phyloP scores from a whole-genome alignment of 2,113 vertebrate species.

The Odocoileus virginianus region DNA sequence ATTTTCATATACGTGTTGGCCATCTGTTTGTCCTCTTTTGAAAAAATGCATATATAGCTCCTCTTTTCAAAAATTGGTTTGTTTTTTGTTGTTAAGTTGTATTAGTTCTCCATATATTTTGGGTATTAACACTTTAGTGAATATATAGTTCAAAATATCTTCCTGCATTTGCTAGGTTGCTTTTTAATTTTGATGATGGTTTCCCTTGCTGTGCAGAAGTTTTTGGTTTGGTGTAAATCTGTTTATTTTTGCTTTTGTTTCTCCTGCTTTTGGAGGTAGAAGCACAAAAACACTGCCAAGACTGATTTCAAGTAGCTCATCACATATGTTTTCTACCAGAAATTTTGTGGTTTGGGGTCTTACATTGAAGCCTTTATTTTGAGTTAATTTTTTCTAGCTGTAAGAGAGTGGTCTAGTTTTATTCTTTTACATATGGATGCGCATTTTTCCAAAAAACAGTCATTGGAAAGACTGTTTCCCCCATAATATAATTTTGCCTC shows the following conservation, averaged over 20 bases:
- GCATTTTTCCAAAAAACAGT: background rate
- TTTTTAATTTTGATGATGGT: background rate
- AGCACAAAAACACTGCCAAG: background rate
- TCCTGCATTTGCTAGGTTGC: background rate
- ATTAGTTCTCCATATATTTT: background rate
- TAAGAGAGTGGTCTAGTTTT: background rate
- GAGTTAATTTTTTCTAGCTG: background rate
- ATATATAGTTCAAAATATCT: background rate
- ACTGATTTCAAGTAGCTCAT: background rate
- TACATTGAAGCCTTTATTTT: background rate
- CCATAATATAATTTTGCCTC: background rate
- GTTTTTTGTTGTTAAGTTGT: background rate
- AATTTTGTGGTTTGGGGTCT: background rate
- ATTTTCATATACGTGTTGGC: background rate
- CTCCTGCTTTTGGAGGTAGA: background rate
- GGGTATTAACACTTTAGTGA: background rate
- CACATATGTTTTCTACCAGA: background rate
- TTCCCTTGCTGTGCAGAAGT: background rate
- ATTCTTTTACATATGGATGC: background rate
- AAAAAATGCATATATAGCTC: background rate
- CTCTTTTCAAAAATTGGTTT: background rate
- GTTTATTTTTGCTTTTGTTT: background rate
- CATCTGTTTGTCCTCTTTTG: background rate
- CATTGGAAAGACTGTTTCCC: background rate
- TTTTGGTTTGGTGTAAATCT: background rate